Conservation (phyloP, 2,113 vertebrate genomes). For the Laticauda laticaudata region DNA sequence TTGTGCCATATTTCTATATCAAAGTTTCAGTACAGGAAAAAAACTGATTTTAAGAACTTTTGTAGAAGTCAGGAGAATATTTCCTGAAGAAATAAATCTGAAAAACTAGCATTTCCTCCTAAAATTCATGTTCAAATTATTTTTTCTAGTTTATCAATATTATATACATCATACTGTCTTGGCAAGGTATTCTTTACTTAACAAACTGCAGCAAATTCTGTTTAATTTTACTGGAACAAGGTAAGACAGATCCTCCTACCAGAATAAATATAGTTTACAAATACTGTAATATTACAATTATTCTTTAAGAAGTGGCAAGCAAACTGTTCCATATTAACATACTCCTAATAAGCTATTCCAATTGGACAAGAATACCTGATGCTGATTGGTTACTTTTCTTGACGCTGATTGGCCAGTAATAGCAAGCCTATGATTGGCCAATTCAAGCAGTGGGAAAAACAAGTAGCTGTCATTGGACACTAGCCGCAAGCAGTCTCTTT, state of each 20-base stretch:
- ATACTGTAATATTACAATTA: not conserved
- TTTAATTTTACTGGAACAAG: not conserved
- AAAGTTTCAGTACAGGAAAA: not conserved
- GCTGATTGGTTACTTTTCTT: no score
- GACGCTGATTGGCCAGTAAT: no score
- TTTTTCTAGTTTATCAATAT: not conserved
- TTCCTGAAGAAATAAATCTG: not conserved
- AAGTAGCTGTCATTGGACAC: no score
- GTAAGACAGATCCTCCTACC: not conserved
- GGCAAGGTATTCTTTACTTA: not conserved
- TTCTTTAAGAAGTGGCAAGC: not conserved
- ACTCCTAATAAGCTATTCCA: no score
- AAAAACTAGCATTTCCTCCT: not conserved
- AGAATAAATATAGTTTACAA: not conserved
- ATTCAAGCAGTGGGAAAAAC: no score
- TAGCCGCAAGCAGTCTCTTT: no score
- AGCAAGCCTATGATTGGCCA: no score
- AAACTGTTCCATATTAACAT: not conserved
- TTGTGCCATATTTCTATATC: not conserved
- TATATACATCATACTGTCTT: not conserved
- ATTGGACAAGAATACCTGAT: no score
- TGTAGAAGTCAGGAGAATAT: not conserved
- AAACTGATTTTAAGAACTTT: not conserved
- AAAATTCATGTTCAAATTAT: not conserved
- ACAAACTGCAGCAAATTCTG: not conserved